A percentile compares a stretch with the other conserved stretches of the same genome.
Conservation (phyloP, 2,888 invertebrate species). For the Leptarthrus brevirostris region DNA sequence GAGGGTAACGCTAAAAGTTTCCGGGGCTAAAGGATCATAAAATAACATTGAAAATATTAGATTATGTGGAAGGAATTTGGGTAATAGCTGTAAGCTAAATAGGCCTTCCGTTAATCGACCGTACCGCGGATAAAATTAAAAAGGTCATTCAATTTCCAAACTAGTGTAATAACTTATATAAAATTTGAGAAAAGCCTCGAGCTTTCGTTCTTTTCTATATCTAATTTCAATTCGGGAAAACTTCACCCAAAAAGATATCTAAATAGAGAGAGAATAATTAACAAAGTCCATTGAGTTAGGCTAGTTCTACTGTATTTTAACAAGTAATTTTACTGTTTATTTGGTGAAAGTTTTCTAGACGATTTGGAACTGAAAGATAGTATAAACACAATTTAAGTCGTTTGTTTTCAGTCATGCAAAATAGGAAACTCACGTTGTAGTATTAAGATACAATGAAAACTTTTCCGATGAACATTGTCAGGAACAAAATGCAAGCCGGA, state of each 20-base stretch:
- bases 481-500: neutral
- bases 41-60: neutral
- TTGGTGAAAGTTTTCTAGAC: neutral
- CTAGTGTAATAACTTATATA: slow-evolving; percentile 13
- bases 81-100: neutral
- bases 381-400: neutral
- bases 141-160: neutral
- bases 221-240: slow-evolving; percentile 12
- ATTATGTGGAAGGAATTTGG: neutral
- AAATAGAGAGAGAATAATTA: neutral
- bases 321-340: slow-evolving; percentile 13
- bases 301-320: neutral
- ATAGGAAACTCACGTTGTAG: neutral
- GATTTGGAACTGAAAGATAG: neutral
- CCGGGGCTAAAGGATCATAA: neutral
- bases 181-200: neutral
- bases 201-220: neutral
- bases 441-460: neutral
- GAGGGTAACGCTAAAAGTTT: neutral
- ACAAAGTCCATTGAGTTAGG: neutral
- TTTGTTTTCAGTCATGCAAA: slow-evolving; percentile 26
- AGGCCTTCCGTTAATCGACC: too few relatives aligned
- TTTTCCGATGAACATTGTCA: slow-evolving; percentile 12
- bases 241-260: neutral
- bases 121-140: too few relatives aligned